These are phyloP conservation scores for Stictocephala bisonia DNA, from an alignment of 2,888 invertebrate genomes.

Conservation along the genomic window DNA sequence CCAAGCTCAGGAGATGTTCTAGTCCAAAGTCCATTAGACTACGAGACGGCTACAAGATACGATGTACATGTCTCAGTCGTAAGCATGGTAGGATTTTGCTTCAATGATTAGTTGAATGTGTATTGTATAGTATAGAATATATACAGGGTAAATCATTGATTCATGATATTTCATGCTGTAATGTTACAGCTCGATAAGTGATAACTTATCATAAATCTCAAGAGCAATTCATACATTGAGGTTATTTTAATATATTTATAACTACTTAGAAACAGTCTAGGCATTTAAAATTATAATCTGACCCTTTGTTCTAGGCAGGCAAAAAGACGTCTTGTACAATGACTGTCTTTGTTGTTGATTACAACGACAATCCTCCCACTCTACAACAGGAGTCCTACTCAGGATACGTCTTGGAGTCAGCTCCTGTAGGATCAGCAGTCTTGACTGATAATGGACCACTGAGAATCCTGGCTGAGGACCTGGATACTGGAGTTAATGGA, in stretches of 20 bases:
- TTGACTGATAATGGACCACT: slow-evolving; percentile 77
- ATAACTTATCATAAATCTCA: too few relatives aligned
- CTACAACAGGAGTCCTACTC: slow-evolving; percentile 74
- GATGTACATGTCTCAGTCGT: slow-evolving; percentile 85
- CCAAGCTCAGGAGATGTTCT: slow-evolving; percentile 86
- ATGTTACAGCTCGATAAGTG: too few relatives aligned
- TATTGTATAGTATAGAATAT: too few relatives aligned
- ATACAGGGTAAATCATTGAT: too few relatives aligned
- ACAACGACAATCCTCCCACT: slow-evolving; percentile 84
- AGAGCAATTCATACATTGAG: too few relatives aligned
- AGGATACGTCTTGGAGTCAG: slow-evolving; percentile 79
- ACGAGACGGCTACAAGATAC: slow-evolving; percentile 78
- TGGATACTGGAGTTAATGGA: slow-evolving; percentile 86
- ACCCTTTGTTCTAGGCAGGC: slow-evolving; percentile 66
- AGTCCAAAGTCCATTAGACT: slow-evolving; percentile 81
- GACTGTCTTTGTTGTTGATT: slow-evolving; percentile 85
- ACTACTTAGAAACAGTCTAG: too few relatives aligned
- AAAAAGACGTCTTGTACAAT: slow-evolving; percentile 77
- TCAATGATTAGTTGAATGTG: too few relatives aligned
- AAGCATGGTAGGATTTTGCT: slow-evolving; percentile 89
- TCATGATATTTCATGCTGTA: too few relatives aligned
- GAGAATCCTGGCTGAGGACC: slow-evolving; percentile 84
- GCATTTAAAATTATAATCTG: slow-evolving; percentile 48
- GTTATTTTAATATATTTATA: too few relatives aligned
- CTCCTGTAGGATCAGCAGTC: slow-evolving; percentile 77